A percentile compares a stretch with the other conserved stretches of the same genome.
Conservation (phyloP, 2,797 vertebrate species). For the Epinephelus coioides region DNA sequence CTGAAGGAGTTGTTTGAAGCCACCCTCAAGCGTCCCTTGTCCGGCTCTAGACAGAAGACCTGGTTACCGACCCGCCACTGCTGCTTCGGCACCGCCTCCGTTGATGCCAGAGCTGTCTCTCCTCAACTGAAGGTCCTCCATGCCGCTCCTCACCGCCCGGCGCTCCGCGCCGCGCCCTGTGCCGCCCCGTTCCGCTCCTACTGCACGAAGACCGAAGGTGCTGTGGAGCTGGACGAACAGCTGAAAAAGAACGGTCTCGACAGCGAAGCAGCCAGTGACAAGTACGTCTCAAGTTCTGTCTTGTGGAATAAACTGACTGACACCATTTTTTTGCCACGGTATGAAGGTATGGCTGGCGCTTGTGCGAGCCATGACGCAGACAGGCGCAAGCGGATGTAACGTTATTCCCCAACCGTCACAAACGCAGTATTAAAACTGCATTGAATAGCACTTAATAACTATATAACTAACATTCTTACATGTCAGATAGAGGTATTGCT, state of each 20-base stretch:
- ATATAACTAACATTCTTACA: not conserved
- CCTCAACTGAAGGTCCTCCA: constrained; percentile 58
- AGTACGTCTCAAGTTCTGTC: constrained; percentile 69
- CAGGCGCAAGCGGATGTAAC: constrained; percentile 45
- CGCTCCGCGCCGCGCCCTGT: constrained; percentile 40
- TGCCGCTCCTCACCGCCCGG: constrained; percentile 49
- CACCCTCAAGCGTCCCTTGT: constrained; percentile 79
- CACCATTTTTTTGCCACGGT: too few species aligned
- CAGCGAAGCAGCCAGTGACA: constrained; percentile 68
- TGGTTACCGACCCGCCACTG: constrained; percentile 60
- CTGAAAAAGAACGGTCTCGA: constrained; percentile 74
- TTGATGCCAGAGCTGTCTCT: constrained; percentile 45
- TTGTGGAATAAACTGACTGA: not conserved
- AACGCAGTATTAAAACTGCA: not conserved
- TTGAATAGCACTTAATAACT: not conserved
- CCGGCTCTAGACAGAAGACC: constrained; percentile 59
- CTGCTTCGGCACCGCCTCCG: constrained; percentile 63
- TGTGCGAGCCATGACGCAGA: constrained; percentile 53
- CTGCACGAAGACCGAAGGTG: constrained; percentile 82
- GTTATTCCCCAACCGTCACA: not conserved
- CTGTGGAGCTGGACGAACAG: constrained; percentile 69
- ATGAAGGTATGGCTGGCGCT: not conserved
- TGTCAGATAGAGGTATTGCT: not conserved
- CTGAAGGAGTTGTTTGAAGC: constrained; percentile 88
- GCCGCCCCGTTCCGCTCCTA: constrained; percentile 61